Evolutionary conservation across 2,888 invertebrate genomes (phyloP).

Genomic region (Stenichneumon culpator): DNA sequence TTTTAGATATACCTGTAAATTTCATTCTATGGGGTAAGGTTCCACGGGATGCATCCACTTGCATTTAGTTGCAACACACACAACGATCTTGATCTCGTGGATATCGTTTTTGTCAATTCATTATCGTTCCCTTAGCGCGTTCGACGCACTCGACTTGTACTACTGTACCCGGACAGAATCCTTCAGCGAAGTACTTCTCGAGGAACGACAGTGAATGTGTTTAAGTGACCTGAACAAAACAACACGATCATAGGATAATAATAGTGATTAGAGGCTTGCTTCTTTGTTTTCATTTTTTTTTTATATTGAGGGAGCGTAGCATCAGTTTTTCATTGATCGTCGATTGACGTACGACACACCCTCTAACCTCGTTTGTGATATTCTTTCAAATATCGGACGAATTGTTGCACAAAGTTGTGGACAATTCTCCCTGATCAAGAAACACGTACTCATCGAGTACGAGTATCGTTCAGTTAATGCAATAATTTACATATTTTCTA

Average conservation of each 20-base stretch:
- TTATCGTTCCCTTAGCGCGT: slow-evolving; percentile 82
- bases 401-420: too few species aligned
- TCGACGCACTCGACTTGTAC: slow-evolving; percentile 67
- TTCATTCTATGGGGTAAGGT: slow-evolving; percentile 81
- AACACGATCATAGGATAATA: slow-evolving; percentile 82
- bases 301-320: slow-evolving; percentile 10
- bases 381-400: slow-evolving; percentile 3
- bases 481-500: slow-evolving; percentile 40
- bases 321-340: slow-evolving; percentile 8
- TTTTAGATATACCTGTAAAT: slow-evolving; percentile 83
- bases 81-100: slow-evolving; percentile 86
- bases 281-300: slow-evolving; percentile 37
- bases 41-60: slow-evolving; percentile 84
- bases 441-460: slow-evolving; percentile 67
- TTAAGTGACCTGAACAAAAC: slow-evolving; percentile 86
- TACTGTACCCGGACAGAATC: slow-evolving; percentile 75
- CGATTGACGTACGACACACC: neutral
- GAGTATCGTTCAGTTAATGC: slow-evolving; percentile 67
- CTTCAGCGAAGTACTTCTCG: slow-evolving; percentile 84
- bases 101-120: slow-evolving; percentile 84
- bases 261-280: slow-evolving; percentile 62
- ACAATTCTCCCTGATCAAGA: neutral
- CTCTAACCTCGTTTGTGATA: neutral
- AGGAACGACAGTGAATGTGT: slow-evolving; percentile 85
- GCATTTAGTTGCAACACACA: slow-evolving; percentile 85